Evolutionary conservation across 2,888 invertebrate species (phyloP), one percentile per base, ranked within the genome.

Genomic region (Oscheius onirici): DNA sequence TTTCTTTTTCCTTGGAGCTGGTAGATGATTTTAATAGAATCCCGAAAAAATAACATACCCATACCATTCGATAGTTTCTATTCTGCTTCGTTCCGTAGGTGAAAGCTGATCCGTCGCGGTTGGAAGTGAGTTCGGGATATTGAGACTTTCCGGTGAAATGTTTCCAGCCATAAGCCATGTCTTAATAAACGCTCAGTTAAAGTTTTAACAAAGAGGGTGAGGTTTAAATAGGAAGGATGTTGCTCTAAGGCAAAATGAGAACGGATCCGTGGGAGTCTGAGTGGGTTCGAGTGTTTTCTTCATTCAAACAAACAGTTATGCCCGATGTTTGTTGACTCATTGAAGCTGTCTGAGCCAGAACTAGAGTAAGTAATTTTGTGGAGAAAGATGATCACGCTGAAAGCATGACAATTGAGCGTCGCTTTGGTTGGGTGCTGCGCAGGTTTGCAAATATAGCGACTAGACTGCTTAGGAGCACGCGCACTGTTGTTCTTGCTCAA

Each of bases 141-240:
- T 75, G 82, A 17, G 80, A 83, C 22, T 69, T 43, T 10, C 82
- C 82, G 6, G 81, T 81, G 71, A 83, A 83, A 41, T 73, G 74
- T 44, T 73, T 78, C 83, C 83, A 83, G 24, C 83, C 83, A 24
- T 75, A 79, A 34, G 82, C 82, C 82, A 82, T 82, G 11, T 13
- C 17, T 46, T 3, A 46, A 49, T 10, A 24, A 8, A 8, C 2
- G 28, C 13, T 11, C 3, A 2, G 22, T 1, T 22, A 11, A 20
- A 20, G 49, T 49, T 17, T 2, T 24, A 11, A 54, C 6, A 22
- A 24, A n/a, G 11, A 24, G 24, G 10, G 13, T 1, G 26, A 46
- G 28, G 44, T 6, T 17, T 63, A 46, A 63, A 63, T 20, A 24
- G 46, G 40, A 24, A 20, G 43, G 17, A 58, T 40, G n/a, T 58